These are phyloP conservation scores for Pandion haliaetus DNA, from an alignment of 2,113 vertebrate genomes.

Conservation along the genomic window DNA sequence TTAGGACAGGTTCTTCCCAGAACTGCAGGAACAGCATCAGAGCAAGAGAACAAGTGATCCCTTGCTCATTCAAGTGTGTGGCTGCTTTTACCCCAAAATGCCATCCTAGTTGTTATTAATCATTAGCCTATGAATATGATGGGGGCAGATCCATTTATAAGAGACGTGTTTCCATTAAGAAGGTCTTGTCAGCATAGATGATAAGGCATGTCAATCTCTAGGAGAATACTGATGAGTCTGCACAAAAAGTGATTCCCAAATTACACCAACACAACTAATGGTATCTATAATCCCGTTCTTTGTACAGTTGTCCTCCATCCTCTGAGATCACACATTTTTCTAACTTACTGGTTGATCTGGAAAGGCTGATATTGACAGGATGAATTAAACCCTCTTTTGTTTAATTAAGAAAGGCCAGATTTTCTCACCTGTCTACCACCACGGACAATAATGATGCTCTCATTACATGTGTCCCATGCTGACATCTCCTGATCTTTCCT, in stretches of 20 bases:
- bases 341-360: not conserved
- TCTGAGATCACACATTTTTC: not conserved
- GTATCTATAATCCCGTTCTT: not conserved
- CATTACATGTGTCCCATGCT: not conserved
- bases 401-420: not conserved
- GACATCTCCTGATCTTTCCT: not conserved
- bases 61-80: not conserved
- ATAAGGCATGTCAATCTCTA: not conserved
- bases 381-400: not conserved
- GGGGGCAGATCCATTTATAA: not conserved
- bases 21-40: not conserved
- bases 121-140: not conserved
- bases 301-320: not conserved
- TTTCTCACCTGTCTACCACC: not conserved
- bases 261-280: not conserved
- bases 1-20: not conserved
- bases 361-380: not conserved
- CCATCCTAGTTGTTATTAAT: not conserved
- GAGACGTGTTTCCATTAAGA: not conserved
- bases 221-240: not conserved
- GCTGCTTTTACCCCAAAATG: not conserved
- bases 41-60: fast-evolving
- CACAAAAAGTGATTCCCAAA: not conserved
- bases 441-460: fast-evolving
- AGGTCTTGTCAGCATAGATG: not conserved